Percentiles rank a stretch among this genome's conserved stretches.
These are phyloP conservation scores for Bolinopsis microptera DNA, from an alignment of 37 sponge, comb jelly and placozoan species.

Conservation along the genomic window DNA sequence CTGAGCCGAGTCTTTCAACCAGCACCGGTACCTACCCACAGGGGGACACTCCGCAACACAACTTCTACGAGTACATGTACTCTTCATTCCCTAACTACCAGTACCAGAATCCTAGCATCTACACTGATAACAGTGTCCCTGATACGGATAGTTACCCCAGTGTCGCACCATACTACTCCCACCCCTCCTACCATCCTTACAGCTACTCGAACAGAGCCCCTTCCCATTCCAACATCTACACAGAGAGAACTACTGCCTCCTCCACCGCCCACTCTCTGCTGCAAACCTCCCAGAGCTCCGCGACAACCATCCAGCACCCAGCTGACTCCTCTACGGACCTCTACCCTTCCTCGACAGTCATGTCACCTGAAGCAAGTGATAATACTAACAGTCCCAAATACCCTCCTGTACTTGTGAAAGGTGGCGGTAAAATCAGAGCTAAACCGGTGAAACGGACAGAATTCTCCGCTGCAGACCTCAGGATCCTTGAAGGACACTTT, in stretches of 20 bases:
- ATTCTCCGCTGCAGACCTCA: not conserved
- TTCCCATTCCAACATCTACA: not conserved
- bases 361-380: not conserved
- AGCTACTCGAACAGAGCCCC: not conserved
- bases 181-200: not conserved
- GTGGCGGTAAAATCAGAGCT: constrained; percentile 8
- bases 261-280: not conserved
- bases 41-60: not conserved
- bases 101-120: not conserved
- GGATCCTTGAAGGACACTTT: not conserved
- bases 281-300: not conserved
- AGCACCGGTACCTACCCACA: not conserved
- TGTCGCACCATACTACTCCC: not conserved
- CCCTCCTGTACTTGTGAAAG: not conserved
- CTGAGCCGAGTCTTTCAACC: not conserved
- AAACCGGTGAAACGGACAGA: constrained; percentile 13
- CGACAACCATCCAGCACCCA: not conserved
- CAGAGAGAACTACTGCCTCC: not conserved
- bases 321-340: constrained; percentile 10
- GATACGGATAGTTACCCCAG: not conserved
- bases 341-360: not conserved
- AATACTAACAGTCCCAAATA: not conserved
- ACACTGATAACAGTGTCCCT: not conserved
- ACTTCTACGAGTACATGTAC: not conserved
- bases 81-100: not conserved